Evolutionary conservation across 2,888 invertebrate species (phyloP), one percentile per base, ranked within the genome.

Genomic region (Agapostemon virescens): DNA sequence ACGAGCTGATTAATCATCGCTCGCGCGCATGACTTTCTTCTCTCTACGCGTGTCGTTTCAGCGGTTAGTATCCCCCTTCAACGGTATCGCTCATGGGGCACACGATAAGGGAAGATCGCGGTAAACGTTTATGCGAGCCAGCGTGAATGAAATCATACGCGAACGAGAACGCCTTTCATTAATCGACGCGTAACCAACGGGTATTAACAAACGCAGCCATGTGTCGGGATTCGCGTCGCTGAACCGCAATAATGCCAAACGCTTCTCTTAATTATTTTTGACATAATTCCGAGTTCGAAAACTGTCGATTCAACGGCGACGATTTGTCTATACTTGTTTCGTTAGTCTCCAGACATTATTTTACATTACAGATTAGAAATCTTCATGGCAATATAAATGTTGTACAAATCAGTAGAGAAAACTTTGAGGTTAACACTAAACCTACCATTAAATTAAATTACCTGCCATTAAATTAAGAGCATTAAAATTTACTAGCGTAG

Each of bases 101-200:
- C 11, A 49, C 66, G 85, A 86, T 85, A 85, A 86, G 58, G 26
- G 61, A 69, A 73, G 64, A 74, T 74, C 42, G 20, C 67, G 26
- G 42, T 40, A 74, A 81, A 84, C 61, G 70, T 36, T 77, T 68
- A 67, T 71, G 69, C 49, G 66, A 61, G 33, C 20, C 11, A 45
- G 63, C 61, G 66, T 82, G 82, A 86, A 79, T 86, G 82, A 82
- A 77, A 75, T 61, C 69, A 64, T 71, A 71, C 55, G 67, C 72
- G 36, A 68, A 77, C 67, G 69, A n/a, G 20, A 69, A 66, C 13
- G 70, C 5, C 61, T 77, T 77, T 77, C 64, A 72, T 84, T 49
- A 74, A 71, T 64, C 63, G 23, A 73, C 15, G 11, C n/a, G 40
- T 20, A 30, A 45, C 36, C 20, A 30, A 30, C 13, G 11, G 33